Evolutionary conservation across 2,113 vertebrate species (phyloP).

Genomic region (Platichthys flesus): DNA sequence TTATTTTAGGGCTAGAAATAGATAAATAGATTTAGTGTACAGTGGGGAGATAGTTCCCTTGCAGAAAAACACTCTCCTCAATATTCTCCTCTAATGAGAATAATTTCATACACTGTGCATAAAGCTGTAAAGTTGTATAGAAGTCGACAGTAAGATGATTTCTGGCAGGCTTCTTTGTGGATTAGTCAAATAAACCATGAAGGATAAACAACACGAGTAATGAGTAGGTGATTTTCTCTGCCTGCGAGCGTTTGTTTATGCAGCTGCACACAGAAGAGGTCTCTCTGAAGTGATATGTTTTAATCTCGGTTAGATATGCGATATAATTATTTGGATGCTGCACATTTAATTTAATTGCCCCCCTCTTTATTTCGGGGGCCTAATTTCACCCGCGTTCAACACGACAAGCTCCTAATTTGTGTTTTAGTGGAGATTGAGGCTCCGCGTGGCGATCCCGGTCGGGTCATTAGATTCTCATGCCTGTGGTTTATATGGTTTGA

Average conservation of each 20-base stretch:
- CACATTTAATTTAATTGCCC: slow-evolving; percentile 41
- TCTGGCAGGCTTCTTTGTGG: slow-evolving; percentile 29
- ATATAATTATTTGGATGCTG: slow-evolving; percentile 40
- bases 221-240: slow-evolving; percentile 34
- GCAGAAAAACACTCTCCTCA: not conserved
- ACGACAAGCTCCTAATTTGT: slow-evolving; percentile 16
- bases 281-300: slow-evolving; percentile 30
- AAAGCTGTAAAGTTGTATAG: slow-evolving; percentile 7
- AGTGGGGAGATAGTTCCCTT: not conserved
- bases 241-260: slow-evolving; percentile 37
- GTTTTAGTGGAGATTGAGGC: not conserved
- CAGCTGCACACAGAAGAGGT: slow-evolving; percentile 14
- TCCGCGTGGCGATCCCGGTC: not conserved
- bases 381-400: slow-evolving; percentile 27
- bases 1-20: not conserved
- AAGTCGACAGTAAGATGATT: slow-evolving; percentile 12
- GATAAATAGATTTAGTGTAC: not conserved
- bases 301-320: slow-evolving; percentile 36
- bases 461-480: not conserved
- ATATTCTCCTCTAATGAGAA: slow-evolving; percentile 10
- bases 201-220: slow-evolving; percentile 52
- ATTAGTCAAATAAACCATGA: slow-evolving; percentile 63
- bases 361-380: not conserved
- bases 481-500: not conserved
- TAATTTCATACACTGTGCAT: slow-evolving; percentile 16